Percentiles rank a stretch among this genome's conserved stretches.
These are phyloP conservation scores for Grammomys dolichurus DNA, from an alignment of 2,113 vertebrate species.

Conservation along the genomic window DNA sequence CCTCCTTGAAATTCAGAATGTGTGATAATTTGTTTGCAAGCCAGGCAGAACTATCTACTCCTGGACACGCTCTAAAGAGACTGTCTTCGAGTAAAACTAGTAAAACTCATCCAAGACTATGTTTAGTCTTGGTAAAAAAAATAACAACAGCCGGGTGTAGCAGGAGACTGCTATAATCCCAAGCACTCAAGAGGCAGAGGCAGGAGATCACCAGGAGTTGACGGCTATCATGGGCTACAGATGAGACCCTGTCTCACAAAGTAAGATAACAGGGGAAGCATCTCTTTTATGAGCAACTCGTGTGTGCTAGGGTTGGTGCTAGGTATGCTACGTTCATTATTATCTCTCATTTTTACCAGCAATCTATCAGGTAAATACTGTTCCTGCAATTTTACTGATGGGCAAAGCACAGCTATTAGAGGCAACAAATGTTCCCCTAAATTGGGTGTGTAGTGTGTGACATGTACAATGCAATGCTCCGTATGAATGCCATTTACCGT, in stretches of 20 bases:
- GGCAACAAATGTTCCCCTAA: too few species aligned
- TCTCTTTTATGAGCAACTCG: background rate
- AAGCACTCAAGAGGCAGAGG: background rate
- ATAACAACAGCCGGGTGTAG: background rate
- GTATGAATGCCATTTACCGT: background rate
- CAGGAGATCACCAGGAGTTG: background rate
- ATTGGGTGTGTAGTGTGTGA: fast-evolving
- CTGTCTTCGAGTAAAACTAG: background rate
- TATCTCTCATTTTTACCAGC: background rate
- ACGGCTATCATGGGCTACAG: background rate
- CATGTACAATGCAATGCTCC: fast-evolving
- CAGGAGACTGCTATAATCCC: too few species aligned
- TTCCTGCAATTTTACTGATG: background rate
- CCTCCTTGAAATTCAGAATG: background rate
- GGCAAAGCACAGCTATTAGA: background rate
- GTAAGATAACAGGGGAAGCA: background rate
- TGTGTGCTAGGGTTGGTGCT: background rate
- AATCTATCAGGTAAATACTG: background rate
- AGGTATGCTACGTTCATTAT: too few species aligned
- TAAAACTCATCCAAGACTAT: background rate
- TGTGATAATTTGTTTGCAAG: too few species aligned
- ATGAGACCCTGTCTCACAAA: background rate
- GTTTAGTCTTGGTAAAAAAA: background rate
- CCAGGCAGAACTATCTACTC: background rate
- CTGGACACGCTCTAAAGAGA: background rate